phyloP scores from a whole-genome alignment of 2,888 invertebrate genomes.

The Sepioteuthis lessoniana region DNA sequence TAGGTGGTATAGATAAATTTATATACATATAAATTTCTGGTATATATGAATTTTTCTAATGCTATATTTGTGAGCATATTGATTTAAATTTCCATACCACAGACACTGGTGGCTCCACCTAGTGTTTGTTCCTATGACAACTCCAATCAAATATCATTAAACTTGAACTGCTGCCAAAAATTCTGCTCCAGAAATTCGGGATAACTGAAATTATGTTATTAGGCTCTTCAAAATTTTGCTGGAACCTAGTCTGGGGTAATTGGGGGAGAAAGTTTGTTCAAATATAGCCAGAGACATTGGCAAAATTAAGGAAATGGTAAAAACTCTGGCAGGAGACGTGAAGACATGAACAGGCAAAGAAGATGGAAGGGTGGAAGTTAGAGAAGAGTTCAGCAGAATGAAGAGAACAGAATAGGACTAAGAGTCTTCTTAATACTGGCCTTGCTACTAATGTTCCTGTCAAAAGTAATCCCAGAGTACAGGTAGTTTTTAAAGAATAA shows the following conservation, averaged over 20 bases:
- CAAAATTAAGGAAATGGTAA: constrained; percentile 20
- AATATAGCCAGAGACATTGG: background rate
- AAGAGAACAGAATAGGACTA: background rate
- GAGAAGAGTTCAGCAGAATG: background rate
- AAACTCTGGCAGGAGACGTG: constrained; percentile 21
- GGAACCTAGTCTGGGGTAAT: background rate
- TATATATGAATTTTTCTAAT: background rate
- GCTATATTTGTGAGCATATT: background rate
- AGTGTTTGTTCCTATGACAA: constrained; percentile 21
- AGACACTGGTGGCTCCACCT: background rate
- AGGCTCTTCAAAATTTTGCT: constrained; percentile 33
- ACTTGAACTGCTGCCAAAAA: constrained; percentile 18
- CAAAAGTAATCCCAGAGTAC: background rate
- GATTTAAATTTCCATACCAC: constrained; percentile 7
- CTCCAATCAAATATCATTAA: constrained; percentile 33
- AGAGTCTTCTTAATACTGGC: background rate
- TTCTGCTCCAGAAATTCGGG: constrained; percentile 21
- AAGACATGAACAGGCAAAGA: background rate
- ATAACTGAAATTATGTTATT: constrained; percentile 33
- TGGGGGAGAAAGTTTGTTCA: background rate
- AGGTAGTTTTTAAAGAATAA: background rate
- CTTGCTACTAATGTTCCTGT: background rate
- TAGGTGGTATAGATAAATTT: background rate
- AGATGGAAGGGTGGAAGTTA: background rate
- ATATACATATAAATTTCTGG: background rate